A percentile compares a stretch with the other conserved stretches of the same genome.
These are phyloP conservation scores for Drosophila lacertosa DNA, from an alignment of 1,140 invertebrate species.

Conservation along the genomic window DNA sequence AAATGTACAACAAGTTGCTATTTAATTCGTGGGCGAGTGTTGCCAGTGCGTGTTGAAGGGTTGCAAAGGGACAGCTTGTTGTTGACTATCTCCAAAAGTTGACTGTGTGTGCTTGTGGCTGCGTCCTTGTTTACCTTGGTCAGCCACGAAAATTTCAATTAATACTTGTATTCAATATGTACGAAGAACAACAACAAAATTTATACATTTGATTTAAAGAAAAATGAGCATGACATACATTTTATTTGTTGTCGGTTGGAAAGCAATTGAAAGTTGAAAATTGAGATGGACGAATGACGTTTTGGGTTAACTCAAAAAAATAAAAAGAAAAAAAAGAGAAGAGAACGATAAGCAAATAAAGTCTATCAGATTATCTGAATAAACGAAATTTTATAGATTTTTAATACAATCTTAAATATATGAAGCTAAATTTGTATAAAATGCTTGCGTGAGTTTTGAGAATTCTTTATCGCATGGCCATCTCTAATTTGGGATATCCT, in stretches of 20 bases:
- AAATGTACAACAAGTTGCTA: slow-evolving; percentile 39
- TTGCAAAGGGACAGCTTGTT: too few relatives aligned
- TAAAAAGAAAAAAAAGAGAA: too few relatives aligned
- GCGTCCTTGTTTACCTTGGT: slow-evolving; percentile 33
- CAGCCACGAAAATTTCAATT: slow-evolving; percentile 63
- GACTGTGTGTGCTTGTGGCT: slow-evolving; percentile 4
- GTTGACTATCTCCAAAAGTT: background rate
- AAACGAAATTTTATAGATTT: too few relatives aligned
- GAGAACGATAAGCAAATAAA: background rate
- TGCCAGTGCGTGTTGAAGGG: background rate
- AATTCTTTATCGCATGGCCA: background rate
- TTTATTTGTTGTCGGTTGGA: background rate
- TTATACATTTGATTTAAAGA: slow-evolving; percentile 30
- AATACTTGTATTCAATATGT: slow-evolving; percentile 37
- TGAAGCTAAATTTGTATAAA: too few relatives aligned
- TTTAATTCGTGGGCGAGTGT: slow-evolving; percentile 5
- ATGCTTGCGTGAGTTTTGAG: slow-evolving; percentile 6
- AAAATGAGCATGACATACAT: too few relatives aligned
- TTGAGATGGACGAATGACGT: slow-evolving; percentile 1
- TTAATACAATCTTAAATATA: too few relatives aligned
- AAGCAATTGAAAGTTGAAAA: background rate
- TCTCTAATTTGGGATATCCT: background rate
- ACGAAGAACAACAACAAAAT: slow-evolving; percentile 15
- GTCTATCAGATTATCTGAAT: background rate
- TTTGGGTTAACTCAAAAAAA: background rate